Conservation (phyloP, 2,888 invertebrate species). For the Thymelicus acteon region DNA sequence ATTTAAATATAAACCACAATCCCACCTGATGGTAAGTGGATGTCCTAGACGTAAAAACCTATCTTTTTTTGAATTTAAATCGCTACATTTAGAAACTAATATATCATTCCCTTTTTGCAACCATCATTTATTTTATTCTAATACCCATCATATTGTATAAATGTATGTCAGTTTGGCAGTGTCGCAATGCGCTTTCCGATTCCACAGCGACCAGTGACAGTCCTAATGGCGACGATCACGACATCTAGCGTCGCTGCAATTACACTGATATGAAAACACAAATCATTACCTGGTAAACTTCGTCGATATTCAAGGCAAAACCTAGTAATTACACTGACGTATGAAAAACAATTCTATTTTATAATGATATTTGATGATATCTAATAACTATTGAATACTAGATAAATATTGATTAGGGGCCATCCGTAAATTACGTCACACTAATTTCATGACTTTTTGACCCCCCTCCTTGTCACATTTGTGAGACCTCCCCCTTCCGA, state of each 20-base stretch:
- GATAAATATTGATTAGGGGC: no score
- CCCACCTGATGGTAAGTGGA: no score
- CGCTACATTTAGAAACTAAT: no score
- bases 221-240: conserved; percentile 20
- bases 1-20: no score
- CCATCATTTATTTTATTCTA: no score
- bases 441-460: no score
- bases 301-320: conserved; percentile 1
- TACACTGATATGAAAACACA: conserved; percentile 8
- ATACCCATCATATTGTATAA: neutral
- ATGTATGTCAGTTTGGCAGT: neutral
- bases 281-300: conserved; percentile 1
- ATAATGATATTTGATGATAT: neutral
- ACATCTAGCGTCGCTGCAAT: conserved; percentile 6
- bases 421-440: no score
- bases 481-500: no score
- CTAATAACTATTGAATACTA: neutral
- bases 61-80: no score
- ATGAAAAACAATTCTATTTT: neutral
- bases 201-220: neutral
- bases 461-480: no score
- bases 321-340: neutral
- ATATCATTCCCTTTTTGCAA: no score
- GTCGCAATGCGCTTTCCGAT: conserved; percentile 27
- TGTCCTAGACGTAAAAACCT: no score